Base-by-base conservation (phyloP, 2,797 vertebrate genomes). In the Mus caroli region DNA sequence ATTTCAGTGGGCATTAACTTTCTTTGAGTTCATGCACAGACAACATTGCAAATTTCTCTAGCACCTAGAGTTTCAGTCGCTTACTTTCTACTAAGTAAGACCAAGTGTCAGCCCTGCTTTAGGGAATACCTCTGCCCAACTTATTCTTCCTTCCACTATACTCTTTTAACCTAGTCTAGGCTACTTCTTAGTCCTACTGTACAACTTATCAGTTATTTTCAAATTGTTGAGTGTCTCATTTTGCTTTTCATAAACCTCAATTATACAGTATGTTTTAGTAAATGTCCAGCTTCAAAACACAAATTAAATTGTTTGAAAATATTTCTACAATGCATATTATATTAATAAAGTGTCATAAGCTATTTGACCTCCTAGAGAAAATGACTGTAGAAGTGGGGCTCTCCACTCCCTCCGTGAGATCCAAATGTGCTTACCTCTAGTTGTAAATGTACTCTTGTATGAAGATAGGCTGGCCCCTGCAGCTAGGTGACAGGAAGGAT, bases 201-300 rank as follows among this genome's bases (percentile, higher is more conserved):
- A 60, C 14, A 90, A 88, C 56, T 79, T 69, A 91, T 60, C 40
- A 67, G 69, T 58, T 60, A 43, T 91, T 82, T 93, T 64, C 37
- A 91, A 88, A 89, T 88, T 93, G 13, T 20, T 89, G 1, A 46
- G 4, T 62, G 0, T 62, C 46, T 50, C 9, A 67, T 56, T 90
- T 56, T 86, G 1, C 40, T 37, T 24, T 52, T 89, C 54, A 77
- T 84, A n/a, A 4, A 78, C 26, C 6, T 40, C 46, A 37, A 6
- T 26, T 7, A 50, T 43, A 50, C 1, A 40, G 31, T 3, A 73
- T 88, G 17, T 77, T 77, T 69, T 93, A 80, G 46, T 14, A 82
- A 80, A 20, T 34, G 79, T 52, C 43, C 46, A 10, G 31, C 7
- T 43, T 90, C 62, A 24, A 6, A 80, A 60, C 15, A 79, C 37